Base-by-base conservation (phyloP, 2,113 vertebrate species). In the Trachemys scripta region DNA sequence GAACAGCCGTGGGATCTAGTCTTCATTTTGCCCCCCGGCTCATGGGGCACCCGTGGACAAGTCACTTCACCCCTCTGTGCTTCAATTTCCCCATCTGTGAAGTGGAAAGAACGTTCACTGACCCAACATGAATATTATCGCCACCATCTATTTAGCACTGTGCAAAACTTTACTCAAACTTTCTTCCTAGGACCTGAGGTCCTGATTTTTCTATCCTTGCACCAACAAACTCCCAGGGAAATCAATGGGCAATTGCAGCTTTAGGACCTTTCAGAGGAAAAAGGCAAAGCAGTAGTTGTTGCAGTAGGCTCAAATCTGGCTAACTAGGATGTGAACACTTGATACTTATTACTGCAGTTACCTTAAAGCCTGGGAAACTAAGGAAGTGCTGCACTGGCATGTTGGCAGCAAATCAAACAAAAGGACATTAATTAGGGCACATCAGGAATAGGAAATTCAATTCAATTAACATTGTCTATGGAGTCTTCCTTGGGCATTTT, bases 391-490 rank as follows among this genome's bases (percentile, higher is more conserved):
- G 78, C 59, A 12, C 75, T 97, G 97, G 89, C 96, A 96, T 53
- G 92, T 91, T 97, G 97, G 97, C 97, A 97, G 96, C 92, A 83
- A 97, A 97, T 97, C 96, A 97, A 95, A 97, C 92, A 89, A 59
- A 95, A 87, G 95, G 94, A 98, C 94, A 93, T 93, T 96, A 95
- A 97, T 98, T 97, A 97, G 96, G 94, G 95, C 94, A 65, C 51
- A 93, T 95, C 96, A 95, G 94, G 91, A 94, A 93, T 96, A 96
- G 97, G 94, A 97, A 97, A 97, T 97, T 83, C 94, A 69, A 87
- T 96, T 97, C 96, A 96, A 94, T 92, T 85, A 97, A 97, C 94
- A 92, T 98, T 96, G 94, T 95, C 94, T 75, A 56, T 5, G 19
- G 84, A 11, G 51, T 95, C 95, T 91, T 96, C 91, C 49, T 94